Base-by-base conservation (phyloP, 2,113 vertebrate genomes). In the Saccopteryx bilineata region DNA sequence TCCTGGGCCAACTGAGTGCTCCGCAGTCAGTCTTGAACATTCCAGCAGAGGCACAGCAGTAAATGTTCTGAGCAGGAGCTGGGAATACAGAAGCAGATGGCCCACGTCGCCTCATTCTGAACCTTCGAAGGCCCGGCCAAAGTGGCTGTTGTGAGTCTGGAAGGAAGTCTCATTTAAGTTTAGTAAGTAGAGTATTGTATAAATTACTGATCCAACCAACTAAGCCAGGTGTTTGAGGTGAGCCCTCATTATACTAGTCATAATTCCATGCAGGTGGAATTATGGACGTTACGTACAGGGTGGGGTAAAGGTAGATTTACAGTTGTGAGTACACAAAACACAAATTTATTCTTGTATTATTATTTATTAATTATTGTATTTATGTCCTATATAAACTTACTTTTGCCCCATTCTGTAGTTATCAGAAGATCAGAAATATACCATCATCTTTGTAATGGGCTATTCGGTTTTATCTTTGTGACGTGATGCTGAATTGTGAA, bases 1-100 rank as follows among this genome's bases (percentile, higher is more conserved):
- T 85, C 13, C 85, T 56, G 15, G 0, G 5, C 48, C 54, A 95
- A 39, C 87, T 90, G 46, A 76, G 78, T 68, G 76, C 91, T 90
- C 54, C 68, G 81, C 72, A 76, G 88, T 87, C 84, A 61, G 7
- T 90, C n/a, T 65, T 76, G 63, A 92, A 63, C 68, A 78, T 60
- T 23, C 48, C 85, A 61, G 26, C 1, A 82, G 60, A 52, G 72
- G 82, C n/a, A 78, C 7, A 0, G 54, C 66, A 26, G 52, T 23
- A 68, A 85, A 83, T 81, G 39, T 52, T 85, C 60, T n/a, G 6
- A 78, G 52, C 58, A 93, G 78, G 83, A 81, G 31, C 69, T 78
- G 76, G 54, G 60, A 72, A 96, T 81, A 63, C 7, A 0, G 48
- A 81, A 91, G 54, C 12, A 78, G 61, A 19, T 87, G 68, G 86